Evolutionary conservation across 2,797 vertebrate species (phyloP), one percentile per base, ranked within the genome.

Genomic region (Phoxinus dragarum): DNA sequence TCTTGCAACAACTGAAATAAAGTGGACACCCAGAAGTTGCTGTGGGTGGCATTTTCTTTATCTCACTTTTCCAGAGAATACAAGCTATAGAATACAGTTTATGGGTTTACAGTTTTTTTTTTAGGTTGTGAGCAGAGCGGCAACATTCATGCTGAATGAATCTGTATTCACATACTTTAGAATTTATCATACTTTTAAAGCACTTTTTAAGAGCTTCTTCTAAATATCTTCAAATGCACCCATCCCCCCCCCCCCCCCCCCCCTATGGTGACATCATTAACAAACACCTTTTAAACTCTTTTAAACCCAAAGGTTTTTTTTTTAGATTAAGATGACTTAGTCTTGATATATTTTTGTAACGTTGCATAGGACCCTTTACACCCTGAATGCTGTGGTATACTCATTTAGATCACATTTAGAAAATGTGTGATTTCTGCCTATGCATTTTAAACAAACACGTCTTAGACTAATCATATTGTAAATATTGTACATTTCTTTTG

Each of bases 1-100:
- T 82, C 56, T 72, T 40, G 52, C 84, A 61, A 34, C 47, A 10
- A 36, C 68, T 64, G 12, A 84, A 78, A 71, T 72, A 71, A 79
- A 85, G 75, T 79, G 84, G 68, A 80, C 76, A 73, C 56, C 42
- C 42, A 74, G 34, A 85, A 80, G 42, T 52, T 80, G 77, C 84
- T 67, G 68, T 31, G 42, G 52, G 54, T 49, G 42, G 77, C 76
- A 27, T 64, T 85, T 80, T 85, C 68, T 80, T 80, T 73, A 80
- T 74, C 77, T 27, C 31, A 17, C 69, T 72, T 85, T 69, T 74
- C 31, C 77, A 85, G 84, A 44, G 73, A 66, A 80, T 67, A 49
- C 16, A 23, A 73, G 54, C 56, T n/a, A 27, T 61, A 44, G 54
- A 64, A 80, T 80, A 71, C 19, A 85, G 75, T 80, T 52, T 73